Conservation (phyloP, 2,797 vertebrate genomes). For the Calcarius lapponicus region DNA sequence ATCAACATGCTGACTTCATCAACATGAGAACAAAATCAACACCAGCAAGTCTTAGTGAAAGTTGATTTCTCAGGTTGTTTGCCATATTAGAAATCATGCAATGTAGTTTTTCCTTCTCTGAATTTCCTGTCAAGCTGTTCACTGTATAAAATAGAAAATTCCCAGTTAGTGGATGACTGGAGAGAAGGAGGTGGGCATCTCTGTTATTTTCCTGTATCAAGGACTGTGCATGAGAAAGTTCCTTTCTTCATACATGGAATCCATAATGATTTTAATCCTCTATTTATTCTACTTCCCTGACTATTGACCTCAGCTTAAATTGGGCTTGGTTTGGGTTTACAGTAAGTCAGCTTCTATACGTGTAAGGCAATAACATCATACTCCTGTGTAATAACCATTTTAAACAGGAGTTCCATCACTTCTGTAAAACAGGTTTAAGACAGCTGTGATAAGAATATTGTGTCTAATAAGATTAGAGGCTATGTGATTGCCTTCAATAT, state of each 20-base stretch:
- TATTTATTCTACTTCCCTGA: background rate
- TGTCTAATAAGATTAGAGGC: background rate
- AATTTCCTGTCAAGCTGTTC: background rate
- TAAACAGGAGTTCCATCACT: background rate
- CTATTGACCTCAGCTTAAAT: background rate
- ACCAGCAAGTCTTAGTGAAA: background rate
- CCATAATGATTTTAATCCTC: background rate
- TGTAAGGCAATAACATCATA: background rate
- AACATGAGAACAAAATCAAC: background rate
- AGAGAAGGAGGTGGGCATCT: background rate
- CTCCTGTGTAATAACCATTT: background rate
- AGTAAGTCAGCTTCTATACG: background rate
- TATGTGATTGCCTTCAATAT: background rate
- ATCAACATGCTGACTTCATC: background rate
- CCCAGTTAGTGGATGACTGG: background rate
- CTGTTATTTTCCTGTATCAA: background rate
- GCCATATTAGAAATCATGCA: background rate
- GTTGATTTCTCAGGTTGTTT: background rate
- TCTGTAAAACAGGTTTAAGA: background rate
- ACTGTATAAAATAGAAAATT: background rate
- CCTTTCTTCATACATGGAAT: background rate
- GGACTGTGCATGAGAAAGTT: background rate
- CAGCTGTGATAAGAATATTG: background rate
- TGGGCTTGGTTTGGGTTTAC: background rate
- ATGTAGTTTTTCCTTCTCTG: background rate